phyloP scores from a whole-genome alignment of 2,797 vertebrate species.

The Cirrhinus mrigala region DNA sequence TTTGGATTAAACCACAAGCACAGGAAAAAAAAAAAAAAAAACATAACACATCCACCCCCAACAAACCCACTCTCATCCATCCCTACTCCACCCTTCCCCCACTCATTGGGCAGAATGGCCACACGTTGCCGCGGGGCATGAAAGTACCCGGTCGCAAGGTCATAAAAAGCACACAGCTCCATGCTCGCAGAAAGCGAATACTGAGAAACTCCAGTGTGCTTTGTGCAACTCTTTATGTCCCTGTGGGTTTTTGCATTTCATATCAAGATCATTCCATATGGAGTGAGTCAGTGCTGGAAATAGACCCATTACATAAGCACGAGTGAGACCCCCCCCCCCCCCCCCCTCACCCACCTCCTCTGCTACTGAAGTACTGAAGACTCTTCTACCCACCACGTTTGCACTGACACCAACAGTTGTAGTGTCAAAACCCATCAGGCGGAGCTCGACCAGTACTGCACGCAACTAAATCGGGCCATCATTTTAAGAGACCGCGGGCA shows the following conservation, averaged over 20 bases:
- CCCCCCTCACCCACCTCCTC: constrained; percentile 38
- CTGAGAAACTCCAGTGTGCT: constrained; percentile 50
- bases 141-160: constrained; percentile 53
- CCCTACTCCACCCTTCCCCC: constrained; percentile 28
- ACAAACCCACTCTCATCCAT: background rate
- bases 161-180: constrained; percentile 36
- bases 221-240: constrained; percentile 50
- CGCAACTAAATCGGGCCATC: constrained; percentile 7
- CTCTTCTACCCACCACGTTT: constrained; percentile 36
- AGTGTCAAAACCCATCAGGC: constrained; percentile 30
- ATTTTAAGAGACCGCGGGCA: background rate
- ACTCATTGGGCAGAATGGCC: constrained; percentile 42
- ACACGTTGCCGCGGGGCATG: constrained; percentile 24
- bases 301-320: constrained; percentile 64
- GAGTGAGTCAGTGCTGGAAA: constrained; percentile 63
- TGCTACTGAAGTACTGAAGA: constrained; percentile 45
- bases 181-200: constrained; percentile 29
- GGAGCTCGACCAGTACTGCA: background rate
- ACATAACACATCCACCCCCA: constrained; percentile 13
- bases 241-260: constrained; percentile 56
- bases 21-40: constrained; percentile 47
- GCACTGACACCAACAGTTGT: constrained; percentile 35
- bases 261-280: constrained; percentile 66
- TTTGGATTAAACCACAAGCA: constrained; percentile 57
- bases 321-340: constrained; percentile 45